Evolutionary conservation across 2,888 invertebrate species (phyloP), one percentile per base, ranked within the genome.

Genomic region (Sinelater perroti): DNA sequence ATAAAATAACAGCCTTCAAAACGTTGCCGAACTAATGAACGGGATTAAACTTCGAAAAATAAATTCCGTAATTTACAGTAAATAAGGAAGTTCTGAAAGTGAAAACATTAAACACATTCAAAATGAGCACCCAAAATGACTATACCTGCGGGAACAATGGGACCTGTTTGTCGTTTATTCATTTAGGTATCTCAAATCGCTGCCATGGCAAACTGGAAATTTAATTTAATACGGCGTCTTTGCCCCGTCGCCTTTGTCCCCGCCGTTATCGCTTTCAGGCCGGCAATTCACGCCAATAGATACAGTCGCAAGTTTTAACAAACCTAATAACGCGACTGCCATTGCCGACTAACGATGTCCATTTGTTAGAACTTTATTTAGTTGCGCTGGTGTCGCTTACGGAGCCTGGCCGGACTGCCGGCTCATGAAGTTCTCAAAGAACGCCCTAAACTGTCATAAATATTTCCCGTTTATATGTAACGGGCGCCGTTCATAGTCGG

Each of bases 301-400:
- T 63, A 62, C 62, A 61, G 60, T 63, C 50, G 61, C 56, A 53
- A 60, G 56, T 67, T 62, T 60, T 63, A 67, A 67, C 67, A 67
- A 67, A 66, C 63, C 64, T 65, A 67, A 67, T 67, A 67, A 67
- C 60, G 59, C 60, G 63, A 60, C 64, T 63, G 62, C 59, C 57
- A 67, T 55, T 67, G 64, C 61, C 42, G 58, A 59, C 61, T 67
- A 67, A 67, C 67, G 67, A 67, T 63, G 67, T 63, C 64, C 66
- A 66, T 66, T 67, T 67, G 66, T 67, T 65, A 63, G 56, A 67
- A 67, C 63, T 67, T 67, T 63, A 65, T 66, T 65, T 65, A 46
- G 52, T 57, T 58, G 56, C 62, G 58, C 59, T 62, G 54, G n/a
- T n/a, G n/a, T n/a, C n/a, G n/a, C n/a, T n/a, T n/a, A 54, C 49